Evolutionary conservation across 2,797 vertebrate species (phyloP).

Genomic region (Melanotaenia boesemani): DNA sequence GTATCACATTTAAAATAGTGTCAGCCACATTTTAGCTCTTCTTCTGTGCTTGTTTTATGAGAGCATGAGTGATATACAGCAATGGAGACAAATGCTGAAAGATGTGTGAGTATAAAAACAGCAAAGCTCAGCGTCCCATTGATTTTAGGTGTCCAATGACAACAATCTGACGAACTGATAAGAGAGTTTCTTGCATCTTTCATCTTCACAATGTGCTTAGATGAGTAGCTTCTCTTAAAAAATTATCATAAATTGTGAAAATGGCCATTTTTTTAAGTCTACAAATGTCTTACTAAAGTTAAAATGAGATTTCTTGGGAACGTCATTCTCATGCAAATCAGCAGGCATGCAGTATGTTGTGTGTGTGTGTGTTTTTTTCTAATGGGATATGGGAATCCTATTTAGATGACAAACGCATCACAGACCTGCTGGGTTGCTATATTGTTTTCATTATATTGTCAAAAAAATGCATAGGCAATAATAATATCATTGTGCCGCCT

Average conservation of each 20-base stretch:
- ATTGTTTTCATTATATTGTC: conserved; percentile 23
- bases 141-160: conserved; percentile 29
- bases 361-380: conserved; percentile 3
- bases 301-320: conserved; percentile 22
- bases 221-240: conserved; percentile 45
- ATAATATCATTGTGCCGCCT: conserved; percentile 10
- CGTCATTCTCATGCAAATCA: conserved; percentile 35
- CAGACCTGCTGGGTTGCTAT: conserved; percentile 15
- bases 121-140: conserved; percentile 22
- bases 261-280: background rate
- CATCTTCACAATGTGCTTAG: conserved; percentile 48
- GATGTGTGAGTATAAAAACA: conserved; percentile 13
- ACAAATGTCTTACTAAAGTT: conserved; percentile 13
- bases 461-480: conserved; percentile 11
- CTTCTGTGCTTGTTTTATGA: conserved; percentile 2
- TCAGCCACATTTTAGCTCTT: background rate
- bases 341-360: background rate
- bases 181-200: conserved; percentile 67
- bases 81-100: conserved; percentile 17
- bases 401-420: conserved; percentile 17
- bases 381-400: conserved; percentile 16
- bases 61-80: background rate
- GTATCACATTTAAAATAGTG: conserved; percentile 4
- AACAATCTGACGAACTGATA: conserved; percentile 45
- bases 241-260: conserved; percentile 16